phyloP scores from a whole-genome alignment of 2,113 vertebrate species.

The Montifringilla adamsi region DNA sequence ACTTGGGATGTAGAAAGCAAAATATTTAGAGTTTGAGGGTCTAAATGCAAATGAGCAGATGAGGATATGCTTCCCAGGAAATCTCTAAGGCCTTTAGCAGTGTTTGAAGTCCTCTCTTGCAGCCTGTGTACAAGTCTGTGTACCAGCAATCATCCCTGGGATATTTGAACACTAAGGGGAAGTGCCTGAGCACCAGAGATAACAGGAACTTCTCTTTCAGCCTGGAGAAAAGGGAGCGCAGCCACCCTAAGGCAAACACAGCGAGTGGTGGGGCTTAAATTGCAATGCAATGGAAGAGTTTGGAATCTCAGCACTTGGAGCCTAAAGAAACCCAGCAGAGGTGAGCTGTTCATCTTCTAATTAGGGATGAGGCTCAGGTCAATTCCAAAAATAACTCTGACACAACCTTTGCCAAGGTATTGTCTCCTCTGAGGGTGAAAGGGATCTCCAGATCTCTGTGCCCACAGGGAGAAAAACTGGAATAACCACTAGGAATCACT shows the following conservation, averaged over 20 bases:
- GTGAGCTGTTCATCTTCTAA: not conserved
- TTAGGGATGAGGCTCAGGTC: not conserved
- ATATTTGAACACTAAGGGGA: not conserved
- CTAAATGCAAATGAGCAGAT: not conserved
- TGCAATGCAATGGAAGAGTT: not conserved
- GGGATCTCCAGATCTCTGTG: not conserved
- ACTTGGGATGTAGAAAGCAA: not conserved
- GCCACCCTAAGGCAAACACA: not conserved
- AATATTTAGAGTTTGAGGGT: not conserved
- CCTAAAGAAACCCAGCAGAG: not conserved
- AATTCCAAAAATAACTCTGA: not conserved
- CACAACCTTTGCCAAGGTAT: not conserved
- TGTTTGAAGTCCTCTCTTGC: not conserved
- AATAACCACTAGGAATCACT: not conserved
- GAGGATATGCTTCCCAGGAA: not conserved
- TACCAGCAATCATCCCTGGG: not conserved
- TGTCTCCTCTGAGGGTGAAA: not conserved
- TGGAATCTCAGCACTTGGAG: not conserved
- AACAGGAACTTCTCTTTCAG: not conserved
- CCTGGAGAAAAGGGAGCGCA: not conserved
- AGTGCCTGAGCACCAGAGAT: not conserved
- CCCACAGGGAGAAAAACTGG: not conserved
- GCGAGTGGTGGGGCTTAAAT: not conserved
- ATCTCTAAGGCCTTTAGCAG: not conserved
- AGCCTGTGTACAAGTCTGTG: not conserved